Evolutionary conservation across 2,888 invertebrate species (phyloP).

Genomic region (Drosophila affinis): DNA sequence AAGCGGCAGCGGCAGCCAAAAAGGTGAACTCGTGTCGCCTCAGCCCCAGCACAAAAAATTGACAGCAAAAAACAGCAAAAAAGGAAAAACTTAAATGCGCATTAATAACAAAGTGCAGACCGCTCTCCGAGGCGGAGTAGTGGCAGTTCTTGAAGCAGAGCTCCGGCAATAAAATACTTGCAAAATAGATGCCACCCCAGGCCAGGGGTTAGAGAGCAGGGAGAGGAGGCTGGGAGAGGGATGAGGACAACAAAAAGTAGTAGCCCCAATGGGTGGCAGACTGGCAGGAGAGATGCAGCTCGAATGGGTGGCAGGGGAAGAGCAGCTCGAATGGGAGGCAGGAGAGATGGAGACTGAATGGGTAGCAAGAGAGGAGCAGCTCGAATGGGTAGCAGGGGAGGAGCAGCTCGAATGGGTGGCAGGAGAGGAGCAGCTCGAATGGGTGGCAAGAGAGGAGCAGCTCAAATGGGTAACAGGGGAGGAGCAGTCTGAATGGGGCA

Average conservation of each 20-base stretch:
- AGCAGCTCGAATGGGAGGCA: slow-evolving; percentile 24
- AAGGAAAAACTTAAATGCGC: slow-evolving; percentile 67
- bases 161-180: slow-evolving; percentile 51
- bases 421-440: no score
- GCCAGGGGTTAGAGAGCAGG: slow-evolving; percentile 14
- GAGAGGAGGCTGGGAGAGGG: slow-evolving; percentile 27
- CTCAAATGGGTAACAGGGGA: slow-evolving; percentile 19
- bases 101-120: slow-evolving; percentile 73
- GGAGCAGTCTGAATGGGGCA: slow-evolving; percentile 4
- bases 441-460: background rate
- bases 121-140: slow-evolving; percentile 21
- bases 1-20: slow-evolving; percentile 63
- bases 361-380: background rate
- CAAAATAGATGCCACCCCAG: slow-evolving; percentile 66
- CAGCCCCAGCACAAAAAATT: slow-evolving; percentile 11
- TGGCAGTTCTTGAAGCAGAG: slow-evolving; percentile 19
- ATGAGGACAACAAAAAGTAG: slow-evolving; percentile 56
- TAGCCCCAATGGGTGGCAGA: slow-evolving; percentile 13
- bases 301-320: background rate
- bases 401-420: slow-evolving; percentile 23
- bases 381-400: background rate
- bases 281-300: no score
- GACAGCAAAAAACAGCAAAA: slow-evolving; percentile 8
- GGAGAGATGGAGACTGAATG: no score
- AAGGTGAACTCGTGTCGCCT: slow-evolving; percentile 62